Conservation (phyloP, 2,888 invertebrate species). For the Thera obeliscata region DNA sequence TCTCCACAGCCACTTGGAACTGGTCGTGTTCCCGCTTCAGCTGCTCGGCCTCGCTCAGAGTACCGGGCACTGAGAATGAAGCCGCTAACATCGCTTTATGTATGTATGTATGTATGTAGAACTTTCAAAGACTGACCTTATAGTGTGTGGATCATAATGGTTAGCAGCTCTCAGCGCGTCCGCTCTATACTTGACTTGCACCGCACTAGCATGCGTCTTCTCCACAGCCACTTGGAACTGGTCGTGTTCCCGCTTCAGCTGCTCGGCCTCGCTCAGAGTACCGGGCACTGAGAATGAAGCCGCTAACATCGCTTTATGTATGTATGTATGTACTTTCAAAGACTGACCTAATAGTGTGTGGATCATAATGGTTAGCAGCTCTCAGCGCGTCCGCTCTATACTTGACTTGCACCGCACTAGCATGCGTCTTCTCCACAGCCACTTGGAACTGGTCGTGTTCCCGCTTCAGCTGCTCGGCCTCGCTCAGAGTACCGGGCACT, state of each 20-base stretch:
- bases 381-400: conserved; percentile 97
- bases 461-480: conserved; percentile 96
- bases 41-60: conserved; percentile 95
- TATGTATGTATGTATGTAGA: no score
- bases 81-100: conserved; percentile 92
- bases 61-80: conserved; percentile 96
- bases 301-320: conserved; percentile 89
- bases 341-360: conserved; percentile 89
- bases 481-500: conserved; percentile 94
- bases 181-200: conserved; percentile 96
- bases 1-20: conserved; percentile 97
- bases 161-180: conserved; percentile 97
- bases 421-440: conserved; percentile 98
- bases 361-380: conserved; percentile 97
- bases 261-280: conserved; percentile 95
- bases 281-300: conserved; percentile 97
- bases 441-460: conserved; percentile 98
- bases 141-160: conserved; percentile 97
- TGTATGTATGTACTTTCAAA: no score
- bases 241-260: conserved; percentile 97
- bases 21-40: conserved; percentile 98
- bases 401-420: conserved; percentile 96
- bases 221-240: conserved; percentile 98
- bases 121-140: conserved; percentile 70
- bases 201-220: conserved; percentile 98